A percentile compares a stretch with the other conserved stretches of the same genome.
Conservation (phyloP, 2,797 vertebrate genomes). For the Buphagus erythrorhynchus region DNA sequence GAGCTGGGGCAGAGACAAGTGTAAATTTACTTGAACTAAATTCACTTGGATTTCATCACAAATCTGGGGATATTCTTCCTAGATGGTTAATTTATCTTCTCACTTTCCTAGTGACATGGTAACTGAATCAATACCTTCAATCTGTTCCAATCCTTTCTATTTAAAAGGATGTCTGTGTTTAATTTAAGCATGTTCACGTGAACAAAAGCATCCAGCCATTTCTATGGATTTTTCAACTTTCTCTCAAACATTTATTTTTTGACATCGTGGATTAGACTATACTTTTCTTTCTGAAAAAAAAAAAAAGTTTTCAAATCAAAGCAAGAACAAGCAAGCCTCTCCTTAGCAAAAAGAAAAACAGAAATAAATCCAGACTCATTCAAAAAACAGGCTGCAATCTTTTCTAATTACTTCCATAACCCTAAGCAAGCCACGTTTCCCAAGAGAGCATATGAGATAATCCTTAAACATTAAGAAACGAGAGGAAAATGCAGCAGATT, state of each 20-base stretch:
- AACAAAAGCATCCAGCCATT: not conserved
- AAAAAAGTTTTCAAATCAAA: not conserved
- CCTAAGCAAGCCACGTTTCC: constrained; percentile 10
- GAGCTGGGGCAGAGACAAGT: not conserved
- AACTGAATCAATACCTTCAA: not conserved
- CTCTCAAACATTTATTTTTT: not conserved
- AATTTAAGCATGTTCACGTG: not conserved
- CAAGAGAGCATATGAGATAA: constrained; percentile 26
- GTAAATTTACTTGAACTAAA: not conserved
- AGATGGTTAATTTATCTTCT: not conserved
- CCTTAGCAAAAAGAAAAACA: constrained; percentile 27
- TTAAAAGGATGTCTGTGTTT: not conserved
- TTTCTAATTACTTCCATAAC: constrained; percentile 56
- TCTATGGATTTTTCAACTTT: not conserved
- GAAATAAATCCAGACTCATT: constrained; percentile 54
- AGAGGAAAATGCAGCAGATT: constrained; percentile 26
- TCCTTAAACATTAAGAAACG: constrained; percentile 8
- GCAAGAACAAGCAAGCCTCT: constrained; percentile 32
- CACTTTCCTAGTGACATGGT: not conserved
- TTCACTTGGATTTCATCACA: not conserved
- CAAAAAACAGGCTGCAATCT: constrained; percentile 42
- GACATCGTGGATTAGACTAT: not conserved
- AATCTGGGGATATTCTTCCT: not conserved
- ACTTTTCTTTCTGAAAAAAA: not conserved
- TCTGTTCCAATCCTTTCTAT: not conserved